These are phyloP conservation scores for Thunnus maccoyii DNA, from an alignment of 2,113 vertebrate species.

Conservation along the genomic window DNA sequence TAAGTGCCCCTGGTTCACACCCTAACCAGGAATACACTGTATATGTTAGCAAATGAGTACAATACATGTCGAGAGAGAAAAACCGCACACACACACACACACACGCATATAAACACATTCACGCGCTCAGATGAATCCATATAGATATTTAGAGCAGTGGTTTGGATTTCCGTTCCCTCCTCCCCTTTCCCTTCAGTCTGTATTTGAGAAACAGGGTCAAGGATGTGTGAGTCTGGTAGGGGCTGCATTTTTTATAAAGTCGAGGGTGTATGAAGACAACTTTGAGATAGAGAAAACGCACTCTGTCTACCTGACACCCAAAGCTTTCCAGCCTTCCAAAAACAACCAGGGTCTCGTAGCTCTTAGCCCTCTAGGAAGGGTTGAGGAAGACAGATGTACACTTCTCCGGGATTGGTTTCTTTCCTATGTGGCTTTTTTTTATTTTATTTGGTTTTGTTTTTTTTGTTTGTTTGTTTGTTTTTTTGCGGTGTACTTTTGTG, in stretches of 20 bases:
- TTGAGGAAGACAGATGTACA: slow-evolving; percentile 61
- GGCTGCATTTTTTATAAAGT: slow-evolving; percentile 44
- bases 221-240: slow-evolving; percentile 26
- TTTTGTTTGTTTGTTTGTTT: slow-evolving; percentile 45
- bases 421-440: slow-evolving; percentile 60
- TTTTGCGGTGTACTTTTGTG: slow-evolving; percentile 80
- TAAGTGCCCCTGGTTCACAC: slow-evolving; percentile 79
- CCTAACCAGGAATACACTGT: slow-evolving; percentile 83
- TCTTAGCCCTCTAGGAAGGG: slow-evolving; percentile 54
- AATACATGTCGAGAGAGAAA: slow-evolving; percentile 76
- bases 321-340: slow-evolving; percentile 47
- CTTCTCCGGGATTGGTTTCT: slow-evolving; percentile 71
- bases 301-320: slow-evolving; percentile 38
- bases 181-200: slow-evolving; percentile 53
- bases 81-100: slow-evolving; percentile 52
- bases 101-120: slow-evolving; percentile 44
- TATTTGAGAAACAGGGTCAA: slow-evolving; percentile 63
- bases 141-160: slow-evolving; percentile 81
- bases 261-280: slow-evolving; percentile 41
- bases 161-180: slow-evolving; percentile 70
- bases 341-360: slow-evolving; percentile 45
- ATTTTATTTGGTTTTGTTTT: slow-evolving; percentile 27
- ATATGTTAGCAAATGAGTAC: slow-evolving; percentile 81
- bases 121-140: slow-evolving; percentile 70
- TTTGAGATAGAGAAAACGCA: slow-evolving; percentile 16